These are phyloP conservation scores for cattle (Bos taurus) DNA, from an alignment of 2,113 vertebrate species.

Conservation along the genomic window DNA sequence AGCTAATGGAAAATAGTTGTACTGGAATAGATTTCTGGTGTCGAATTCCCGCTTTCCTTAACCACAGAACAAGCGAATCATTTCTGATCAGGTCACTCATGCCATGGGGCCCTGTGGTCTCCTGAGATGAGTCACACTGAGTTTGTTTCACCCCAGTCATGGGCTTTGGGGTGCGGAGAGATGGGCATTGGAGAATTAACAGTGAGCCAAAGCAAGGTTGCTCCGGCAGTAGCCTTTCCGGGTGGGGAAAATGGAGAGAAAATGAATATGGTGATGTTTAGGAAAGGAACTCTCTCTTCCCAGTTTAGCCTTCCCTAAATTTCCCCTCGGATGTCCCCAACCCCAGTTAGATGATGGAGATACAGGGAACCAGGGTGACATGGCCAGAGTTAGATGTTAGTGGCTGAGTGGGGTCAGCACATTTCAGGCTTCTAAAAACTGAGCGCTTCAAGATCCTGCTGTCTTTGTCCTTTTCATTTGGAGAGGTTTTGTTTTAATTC, in stretches of 20 bases:
- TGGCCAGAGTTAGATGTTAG: not conserved
- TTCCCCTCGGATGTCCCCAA: accelerated
- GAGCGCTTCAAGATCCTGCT: not conserved
- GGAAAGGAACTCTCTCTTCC: not conserved
- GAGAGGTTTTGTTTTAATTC: not conserved
- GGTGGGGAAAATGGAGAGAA: not conserved
- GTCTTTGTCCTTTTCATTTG: not conserved
- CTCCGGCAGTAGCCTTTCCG: not conserved
- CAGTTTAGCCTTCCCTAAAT: not conserved
- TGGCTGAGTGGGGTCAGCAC: not conserved
- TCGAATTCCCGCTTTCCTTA: not conserved
- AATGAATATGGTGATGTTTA: not conserved
- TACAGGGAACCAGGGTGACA: accelerated
- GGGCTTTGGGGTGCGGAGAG: accelerated
- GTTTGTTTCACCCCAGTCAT: not conserved
- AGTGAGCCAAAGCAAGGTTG: not conserved
- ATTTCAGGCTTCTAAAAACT: not conserved
- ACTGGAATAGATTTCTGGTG: not conserved
- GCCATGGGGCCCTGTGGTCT: not conserved
- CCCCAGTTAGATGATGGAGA: accelerated
- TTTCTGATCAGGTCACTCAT: not conserved
- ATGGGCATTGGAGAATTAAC: too few relatives aligned
- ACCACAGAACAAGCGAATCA: not conserved
- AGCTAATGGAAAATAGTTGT: not conserved
- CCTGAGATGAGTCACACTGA: not conserved